Base-by-base conservation (phyloP, 2,113 vertebrate species). In the Danionella cerebrum region DNA sequence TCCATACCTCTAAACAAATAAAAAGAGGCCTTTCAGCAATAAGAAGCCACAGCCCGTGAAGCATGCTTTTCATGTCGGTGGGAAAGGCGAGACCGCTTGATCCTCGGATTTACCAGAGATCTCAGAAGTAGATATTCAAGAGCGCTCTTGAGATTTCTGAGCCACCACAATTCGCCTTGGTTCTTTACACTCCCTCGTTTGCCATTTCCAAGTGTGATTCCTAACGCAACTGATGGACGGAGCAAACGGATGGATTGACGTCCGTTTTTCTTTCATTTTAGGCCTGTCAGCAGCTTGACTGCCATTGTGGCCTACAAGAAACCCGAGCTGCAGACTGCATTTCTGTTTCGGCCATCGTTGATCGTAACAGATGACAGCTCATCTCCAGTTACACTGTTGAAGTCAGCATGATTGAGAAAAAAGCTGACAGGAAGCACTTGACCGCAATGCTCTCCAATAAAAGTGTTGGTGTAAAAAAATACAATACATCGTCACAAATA, bases 1-100 rank as follows among this genome's bases (percentile, higher is more conserved):
- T 22, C 36, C 65, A 50, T 25, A 14, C 2, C 4, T 12, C 31
- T 44, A 27, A 48, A 48, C 57, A 44, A 44, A 33, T 22, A 35
- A 22, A 48, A 63, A 12, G 14, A 7, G 4, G 71, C 70, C 78
- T 78, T 70, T 67, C 65, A 78, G 76, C 74, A 70, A 45, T 39
- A 7, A 67, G 67, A 75, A 63, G 74, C 36, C 33, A 71, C 18
- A 6, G 79, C 67, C 65, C 24, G 70, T 81, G 66, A 59, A 72
- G 64, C 69, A 44, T 21, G 18, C 68, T 75, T 84, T 86, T 88
- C 48, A 85, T 82, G 77, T 81, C 65, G 81, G 83, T 87, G 87
- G 82, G 85, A 89, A 86, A 81, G 68, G 69, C 48, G 71, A 76
- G 78, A 79, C 68, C 19, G 74, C 70, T 75, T 83, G 76, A 84